A percentile compares a stretch with the other conserved stretches of the same genome.
phyloP scores from a whole-genome alignment of 2,888 invertebrate species.

The Ryuthela nishihirai region DNA sequence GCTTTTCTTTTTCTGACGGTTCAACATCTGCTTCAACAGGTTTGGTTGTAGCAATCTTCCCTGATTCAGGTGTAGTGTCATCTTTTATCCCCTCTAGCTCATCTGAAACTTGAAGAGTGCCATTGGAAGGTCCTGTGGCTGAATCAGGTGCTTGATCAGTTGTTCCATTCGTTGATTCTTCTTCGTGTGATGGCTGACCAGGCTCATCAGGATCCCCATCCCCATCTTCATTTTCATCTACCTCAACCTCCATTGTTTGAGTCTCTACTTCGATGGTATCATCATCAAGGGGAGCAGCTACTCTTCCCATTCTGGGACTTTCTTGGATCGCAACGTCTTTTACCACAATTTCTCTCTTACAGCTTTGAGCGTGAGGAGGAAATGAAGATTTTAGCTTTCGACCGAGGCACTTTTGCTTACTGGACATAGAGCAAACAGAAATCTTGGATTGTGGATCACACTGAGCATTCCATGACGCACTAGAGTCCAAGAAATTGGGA shows the following conservation, averaged over 20 bases:
- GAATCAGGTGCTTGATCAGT: neutral
- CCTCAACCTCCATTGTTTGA: constrained; percentile 27
- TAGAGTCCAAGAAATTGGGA: no score
- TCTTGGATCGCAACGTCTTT: constrained; percentile 25
- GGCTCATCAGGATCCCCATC: constrained; percentile 23
- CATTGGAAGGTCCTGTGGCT: neutral
- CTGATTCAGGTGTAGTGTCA: neutral
- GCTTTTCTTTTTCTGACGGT: no score
- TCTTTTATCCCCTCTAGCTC: neutral
- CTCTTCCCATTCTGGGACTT: constrained; percentile 12
- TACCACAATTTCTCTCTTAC: no score
- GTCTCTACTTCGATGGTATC: constrained; percentile 18
- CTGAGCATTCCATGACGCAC: no score
- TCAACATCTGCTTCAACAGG: no score
- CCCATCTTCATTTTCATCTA: constrained; percentile 3
- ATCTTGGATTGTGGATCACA: no score
- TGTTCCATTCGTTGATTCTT: neutral
- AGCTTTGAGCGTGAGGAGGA: no score
- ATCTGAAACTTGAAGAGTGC: neutral
- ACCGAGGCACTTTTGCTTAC: no score
- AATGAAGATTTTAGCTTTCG: no score
- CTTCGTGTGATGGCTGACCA: constrained; percentile 1
- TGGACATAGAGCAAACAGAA: no score
- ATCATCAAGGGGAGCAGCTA: constrained; percentile 18
- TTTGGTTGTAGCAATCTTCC: no score